phyloP scores from a whole-genome alignment of 92 coral and sea anemone genomes.

The Actinernus sp. region DNA sequence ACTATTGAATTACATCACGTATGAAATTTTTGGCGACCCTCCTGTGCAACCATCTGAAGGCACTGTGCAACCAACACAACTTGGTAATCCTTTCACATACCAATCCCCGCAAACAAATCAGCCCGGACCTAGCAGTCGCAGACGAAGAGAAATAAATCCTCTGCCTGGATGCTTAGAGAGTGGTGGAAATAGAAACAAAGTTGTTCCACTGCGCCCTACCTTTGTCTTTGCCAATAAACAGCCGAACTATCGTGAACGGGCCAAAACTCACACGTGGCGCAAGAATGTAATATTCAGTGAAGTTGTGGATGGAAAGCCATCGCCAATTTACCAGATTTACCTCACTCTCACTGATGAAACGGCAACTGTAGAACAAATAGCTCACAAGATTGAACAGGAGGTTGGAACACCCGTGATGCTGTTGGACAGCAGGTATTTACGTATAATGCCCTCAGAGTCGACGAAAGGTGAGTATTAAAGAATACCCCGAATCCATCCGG shows the following conservation, averaged over 20 bases:
- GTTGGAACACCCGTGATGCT: constrained; percentile 23
- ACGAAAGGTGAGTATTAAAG: constrained; percentile 33
- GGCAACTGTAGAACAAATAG: constrained; percentile 12
- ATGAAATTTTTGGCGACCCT: neutral
- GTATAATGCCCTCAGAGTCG: constrained; percentile 13
- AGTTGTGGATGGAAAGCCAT: constrained; percentile 9
- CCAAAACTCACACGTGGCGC: neutral
- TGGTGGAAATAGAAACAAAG: no score
- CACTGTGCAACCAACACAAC: no score
- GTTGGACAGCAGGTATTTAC: constrained; percentile 31
- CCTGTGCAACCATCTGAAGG: no score
- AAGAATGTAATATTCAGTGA: constrained; percentile 14
- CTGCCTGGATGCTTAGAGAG: no score
- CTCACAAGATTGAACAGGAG: constrained; percentile 12
- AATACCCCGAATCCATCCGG: no score
- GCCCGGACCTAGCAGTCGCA: neutral
- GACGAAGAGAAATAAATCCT: neutral
- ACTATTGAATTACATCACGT: neutral
- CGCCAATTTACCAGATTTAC: constrained; percentile 18
- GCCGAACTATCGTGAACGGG: no score
- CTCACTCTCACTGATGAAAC: constrained; percentile 3
- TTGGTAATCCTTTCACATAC: no score
- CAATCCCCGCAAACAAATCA: neutral
- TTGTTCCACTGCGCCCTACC: no score
- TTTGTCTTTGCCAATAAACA: no score